These are phyloP conservation scores for Calliopsis andreniformis DNA, from an alignment of 1,140 invertebrate species.

Conservation along the genomic window DNA sequence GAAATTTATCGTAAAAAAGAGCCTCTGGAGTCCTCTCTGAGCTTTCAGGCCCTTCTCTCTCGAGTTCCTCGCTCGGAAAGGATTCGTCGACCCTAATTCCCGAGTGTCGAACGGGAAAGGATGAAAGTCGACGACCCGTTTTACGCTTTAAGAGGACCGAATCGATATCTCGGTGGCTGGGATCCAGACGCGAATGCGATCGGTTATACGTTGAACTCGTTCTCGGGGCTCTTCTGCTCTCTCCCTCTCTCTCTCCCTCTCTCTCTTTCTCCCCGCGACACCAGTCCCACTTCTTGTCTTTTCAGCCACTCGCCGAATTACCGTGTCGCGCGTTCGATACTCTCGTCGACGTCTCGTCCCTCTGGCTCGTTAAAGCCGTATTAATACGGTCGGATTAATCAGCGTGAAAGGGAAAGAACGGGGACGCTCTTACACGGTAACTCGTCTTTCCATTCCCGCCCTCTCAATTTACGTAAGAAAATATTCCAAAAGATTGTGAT, in stretches of 20 bases:
- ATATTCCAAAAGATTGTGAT: slow-evolving; percentile 16
- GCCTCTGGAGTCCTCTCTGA: slow-evolving; percentile 55
- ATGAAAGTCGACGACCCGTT: slow-evolving; percentile 62
- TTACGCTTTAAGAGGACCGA: slow-evolving; percentile 44
- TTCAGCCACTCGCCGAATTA: slow-evolving; percentile 8
- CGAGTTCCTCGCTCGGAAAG: slow-evolving; percentile 56
- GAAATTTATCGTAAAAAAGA: slow-evolving; percentile 69
- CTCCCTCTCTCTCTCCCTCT: too few relatives aligned
- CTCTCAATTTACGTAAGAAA: slow-evolving; percentile 15
- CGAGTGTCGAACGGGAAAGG: slow-evolving; percentile 56
- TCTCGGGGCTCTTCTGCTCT: not conserved
- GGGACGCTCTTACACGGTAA: not conserved
- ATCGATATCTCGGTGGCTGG: slow-evolving; percentile 55
- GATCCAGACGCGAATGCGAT: slow-evolving; percentile 45
- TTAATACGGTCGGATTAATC: slow-evolving; percentile 25
- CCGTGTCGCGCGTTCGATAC: slow-evolving; percentile 34
- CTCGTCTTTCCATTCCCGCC: not conserved
- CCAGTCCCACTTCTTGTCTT: not conserved
- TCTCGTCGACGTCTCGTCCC: not conserved
- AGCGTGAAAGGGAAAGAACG: slow-evolving; percentile 16
- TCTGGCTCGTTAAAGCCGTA: slow-evolving; percentile 20
- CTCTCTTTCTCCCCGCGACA: not conserved
- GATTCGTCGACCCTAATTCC: slow-evolving; percentile 64
- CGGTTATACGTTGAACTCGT: slow-evolving; percentile 26
- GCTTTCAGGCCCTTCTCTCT: slow-evolving; percentile 54